A percentile compares a stretch with the other conserved stretches of the same genome.
These are phyloP conservation scores for Halcyon leucocephala DNA, from an alignment of 2,797 vertebrate genomes.

Conservation along the genomic window DNA sequence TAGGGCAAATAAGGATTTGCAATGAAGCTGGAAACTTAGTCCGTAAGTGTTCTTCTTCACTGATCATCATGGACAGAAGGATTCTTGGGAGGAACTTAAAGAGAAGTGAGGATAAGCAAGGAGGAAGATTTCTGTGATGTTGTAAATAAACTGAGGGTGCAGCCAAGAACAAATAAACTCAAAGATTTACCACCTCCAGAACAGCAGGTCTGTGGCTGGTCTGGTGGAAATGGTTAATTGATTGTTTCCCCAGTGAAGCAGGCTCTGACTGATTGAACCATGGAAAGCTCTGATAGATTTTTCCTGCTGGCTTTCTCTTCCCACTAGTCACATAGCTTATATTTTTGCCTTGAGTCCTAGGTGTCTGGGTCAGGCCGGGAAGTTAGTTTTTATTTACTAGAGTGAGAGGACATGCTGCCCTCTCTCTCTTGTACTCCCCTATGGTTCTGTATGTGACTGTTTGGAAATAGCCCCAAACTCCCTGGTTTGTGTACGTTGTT, in stretches of 20 bases:
- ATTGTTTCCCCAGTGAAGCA: constrained; percentile 48
- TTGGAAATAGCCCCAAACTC: neutral
- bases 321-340: constrained; percentile 7
- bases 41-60: neutral
- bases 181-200: constrained; percentile 34
- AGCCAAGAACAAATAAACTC: neutral
- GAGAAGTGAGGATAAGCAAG: neutral
- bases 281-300: constrained; percentile 65
- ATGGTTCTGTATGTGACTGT: neutral
- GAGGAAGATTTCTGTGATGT: neutral
- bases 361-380: neutral
- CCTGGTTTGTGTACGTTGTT: neutral
- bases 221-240: constrained; percentile 48
- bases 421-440: neutral
- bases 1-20: constrained; percentile 13
- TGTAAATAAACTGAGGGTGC: constrained; percentile 18
- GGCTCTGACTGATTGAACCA: constrained; percentile 51
- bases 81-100: neutral
- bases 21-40: constrained; percentile 20
- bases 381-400: neutral
- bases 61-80: neutral
- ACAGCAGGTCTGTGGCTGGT: neutral
- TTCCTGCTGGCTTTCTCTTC: constrained; percentile 53
- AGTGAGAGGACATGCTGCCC: neutral
- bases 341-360: constrained; percentile 36